Evolutionary conservation across 2,113 vertebrate genomes (phyloP).

Genomic region (Rhinopomastus cyanomelas): DNA sequence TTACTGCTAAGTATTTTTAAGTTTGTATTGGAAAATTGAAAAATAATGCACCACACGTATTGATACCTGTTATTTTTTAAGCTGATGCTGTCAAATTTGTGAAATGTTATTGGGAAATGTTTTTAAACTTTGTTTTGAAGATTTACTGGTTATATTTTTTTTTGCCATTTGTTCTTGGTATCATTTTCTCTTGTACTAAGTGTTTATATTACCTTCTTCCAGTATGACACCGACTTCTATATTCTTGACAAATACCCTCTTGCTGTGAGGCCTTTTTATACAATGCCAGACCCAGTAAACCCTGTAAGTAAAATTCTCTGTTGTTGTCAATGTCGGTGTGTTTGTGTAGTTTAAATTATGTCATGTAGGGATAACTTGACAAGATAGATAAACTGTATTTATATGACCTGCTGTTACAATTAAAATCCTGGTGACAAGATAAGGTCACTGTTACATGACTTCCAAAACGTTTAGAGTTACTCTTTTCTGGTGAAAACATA

Average conservation of each 20-base stretch:
- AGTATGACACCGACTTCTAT: slow-evolving; percentile 99
- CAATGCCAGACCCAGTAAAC: slow-evolving; percentile 94
- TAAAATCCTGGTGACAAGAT: not conserved
- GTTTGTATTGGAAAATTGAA: not conserved
- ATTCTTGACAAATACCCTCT: slow-evolving; percentile 98
- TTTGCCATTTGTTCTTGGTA: not conserved
- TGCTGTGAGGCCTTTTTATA: slow-evolving; percentile 98
- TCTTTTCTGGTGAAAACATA: not conserved
- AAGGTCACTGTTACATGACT: not conserved
- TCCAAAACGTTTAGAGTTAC: not conserved
- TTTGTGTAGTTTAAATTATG: not conserved
- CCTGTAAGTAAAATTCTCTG: slow-evolving; percentile 78
- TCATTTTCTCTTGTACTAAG: not conserved
- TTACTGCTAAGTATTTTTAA: not conserved
- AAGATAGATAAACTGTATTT: not conserved
- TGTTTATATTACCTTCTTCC: slow-evolving; percentile 35
- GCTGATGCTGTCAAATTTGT: not conserved
- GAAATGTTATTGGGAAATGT: not conserved
- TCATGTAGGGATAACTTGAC: not conserved
- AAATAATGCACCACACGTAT: not conserved
- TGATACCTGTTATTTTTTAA: not conserved
- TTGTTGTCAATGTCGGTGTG: not conserved
- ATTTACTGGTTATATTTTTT: not conserved
- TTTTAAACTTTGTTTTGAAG: not conserved
- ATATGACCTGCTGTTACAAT: not conserved